Evolutionary conservation across 37 sponge, comb jelly and placozoan species (phyloP), one percentile per base, ranked within the genome.

Genomic region (Halichondria panicea): DNA sequence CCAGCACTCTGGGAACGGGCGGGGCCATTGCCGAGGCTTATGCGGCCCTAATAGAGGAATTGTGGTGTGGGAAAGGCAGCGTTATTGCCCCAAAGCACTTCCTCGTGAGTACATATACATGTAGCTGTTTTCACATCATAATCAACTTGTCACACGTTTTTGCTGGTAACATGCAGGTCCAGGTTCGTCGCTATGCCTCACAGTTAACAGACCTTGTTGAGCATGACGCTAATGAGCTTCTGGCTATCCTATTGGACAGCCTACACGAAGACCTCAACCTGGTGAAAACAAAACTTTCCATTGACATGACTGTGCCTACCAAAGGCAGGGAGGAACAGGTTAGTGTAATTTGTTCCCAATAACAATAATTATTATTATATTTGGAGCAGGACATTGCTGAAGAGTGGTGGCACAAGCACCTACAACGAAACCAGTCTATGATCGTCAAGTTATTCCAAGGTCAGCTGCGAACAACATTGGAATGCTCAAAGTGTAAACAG

Each of bases 241-340:
- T 97, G 38, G 88, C 94, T 32, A 94, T 94, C 55, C 92, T 97
- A 2, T 77, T 97, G 55, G 92, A 93, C 37, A 90, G 95, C 2
- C 83, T 97, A 1, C 98, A 97, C 63, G 92, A 97, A 53, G 98
- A 97, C 58, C 82, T 97, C 59, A 97, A 97, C 69, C 80, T 87
- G 44, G 87, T 93, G 28, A 70, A 34, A 48, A 66, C 84, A 55
- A 94, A 93, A 54, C 94, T 92, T 35, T 92, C 94, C 43, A 87
- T 97, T 0, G 92, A 97, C 69, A 83, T 90, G 88, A 71, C n/a
- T n/a, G n/a, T n/a, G n/a, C n/a, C n/a, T n/a, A n/a, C n/a, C n/a
- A n/a, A n/a, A n/a, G n/a, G n/a, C n/a, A n/a, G n/a, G n/a, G n/a
- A n/a, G n/a, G n/a, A n/a, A n/a, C n/a, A n/a, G n/a, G n/a, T n/a